Evolutionary conservation across 2,797 vertebrate genomes (phyloP).

Genomic region (Serranus cabrilla): DNA sequence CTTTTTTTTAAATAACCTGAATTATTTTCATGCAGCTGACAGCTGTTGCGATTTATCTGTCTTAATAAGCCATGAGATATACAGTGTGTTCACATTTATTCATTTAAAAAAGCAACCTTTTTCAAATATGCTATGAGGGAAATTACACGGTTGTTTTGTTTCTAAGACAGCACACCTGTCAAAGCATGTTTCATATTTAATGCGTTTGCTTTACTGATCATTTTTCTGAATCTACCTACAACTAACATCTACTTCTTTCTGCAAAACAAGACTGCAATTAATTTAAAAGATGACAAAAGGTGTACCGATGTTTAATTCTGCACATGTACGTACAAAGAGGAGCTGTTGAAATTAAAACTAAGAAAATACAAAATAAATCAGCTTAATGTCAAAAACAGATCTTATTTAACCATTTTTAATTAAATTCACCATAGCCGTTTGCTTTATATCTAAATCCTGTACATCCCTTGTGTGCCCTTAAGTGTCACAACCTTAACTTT

Average conservation of each 20-base stretch:
- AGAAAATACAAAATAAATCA: too few species aligned
- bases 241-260: neutral
- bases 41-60: conserved; percentile 21
- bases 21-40: conserved; percentile 22
- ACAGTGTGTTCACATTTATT: neutral
- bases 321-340: too few species aligned
- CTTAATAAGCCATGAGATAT: conserved; percentile 12
- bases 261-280: neutral
- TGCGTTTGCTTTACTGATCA: conserved; percentile 1
- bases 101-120: neutral
- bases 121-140: conserved; percentile 18
- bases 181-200: conserved; percentile 42
- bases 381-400: neutral
- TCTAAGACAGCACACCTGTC: conserved; percentile 19
- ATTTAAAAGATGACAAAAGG: neutral
- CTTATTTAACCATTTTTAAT: neutral
- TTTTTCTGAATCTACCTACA: conserved; percentile 11
- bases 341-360: too few species aligned
- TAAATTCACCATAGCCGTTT: neutral
- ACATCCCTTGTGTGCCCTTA: neutral
- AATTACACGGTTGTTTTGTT: conserved; percentile 28
- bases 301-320: neutral
- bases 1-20: conserved; percentile 24
- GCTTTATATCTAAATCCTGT: neutral
- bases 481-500: neutral